These are phyloP conservation scores for Crocidura indochinensis DNA, from an alignment of 2,797 vertebrate species.

Conservation along the genomic window DNA sequence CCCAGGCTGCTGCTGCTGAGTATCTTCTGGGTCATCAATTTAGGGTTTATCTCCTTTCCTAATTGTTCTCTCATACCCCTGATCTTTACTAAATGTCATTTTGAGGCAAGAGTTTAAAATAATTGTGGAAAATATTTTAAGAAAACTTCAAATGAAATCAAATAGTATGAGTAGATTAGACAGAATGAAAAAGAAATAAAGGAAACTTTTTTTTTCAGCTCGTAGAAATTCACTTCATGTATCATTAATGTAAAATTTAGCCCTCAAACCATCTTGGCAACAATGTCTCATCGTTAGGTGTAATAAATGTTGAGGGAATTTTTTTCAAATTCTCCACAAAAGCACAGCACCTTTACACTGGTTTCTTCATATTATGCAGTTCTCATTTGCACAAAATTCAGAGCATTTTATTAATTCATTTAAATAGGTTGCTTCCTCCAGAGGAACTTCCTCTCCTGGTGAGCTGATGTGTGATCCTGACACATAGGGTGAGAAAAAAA, in stretches of 20 bases:
- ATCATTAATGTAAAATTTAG: constrained; percentile 70
- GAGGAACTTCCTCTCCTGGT: constrained; percentile 59
- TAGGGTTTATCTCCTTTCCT: background rate
- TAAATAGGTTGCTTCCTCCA: constrained; percentile 67
- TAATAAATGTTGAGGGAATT: constrained; percentile 82
- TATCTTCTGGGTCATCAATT: background rate
- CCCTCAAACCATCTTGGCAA: constrained; percentile 73
- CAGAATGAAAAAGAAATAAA: constrained; percentile 38
- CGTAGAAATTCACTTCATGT: constrained; percentile 54
- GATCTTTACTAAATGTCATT: background rate
- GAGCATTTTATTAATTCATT: constrained; percentile 70
- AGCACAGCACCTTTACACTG: constrained; percentile 77
- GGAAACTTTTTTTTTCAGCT: constrained; percentile 41
- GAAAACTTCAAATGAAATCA: background rate
- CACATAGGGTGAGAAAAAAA: background rate
- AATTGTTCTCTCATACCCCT: no score
- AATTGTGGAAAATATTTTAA: no score
- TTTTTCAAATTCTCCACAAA: constrained; percentile 78
- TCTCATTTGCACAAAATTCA: constrained; percentile 80
- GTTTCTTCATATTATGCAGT: constrained; percentile 67
- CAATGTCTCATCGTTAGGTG: constrained; percentile 80
- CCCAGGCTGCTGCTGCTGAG: background rate
- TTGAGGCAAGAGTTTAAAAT: no score
- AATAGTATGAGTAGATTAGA: constrained; percentile 8
- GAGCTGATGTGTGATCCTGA: constrained; percentile 60